These are phyloP conservation scores for Tetragonisca angustula DNA, from an alignment of 2,888 invertebrate genomes.

Conservation along the genomic window DNA sequence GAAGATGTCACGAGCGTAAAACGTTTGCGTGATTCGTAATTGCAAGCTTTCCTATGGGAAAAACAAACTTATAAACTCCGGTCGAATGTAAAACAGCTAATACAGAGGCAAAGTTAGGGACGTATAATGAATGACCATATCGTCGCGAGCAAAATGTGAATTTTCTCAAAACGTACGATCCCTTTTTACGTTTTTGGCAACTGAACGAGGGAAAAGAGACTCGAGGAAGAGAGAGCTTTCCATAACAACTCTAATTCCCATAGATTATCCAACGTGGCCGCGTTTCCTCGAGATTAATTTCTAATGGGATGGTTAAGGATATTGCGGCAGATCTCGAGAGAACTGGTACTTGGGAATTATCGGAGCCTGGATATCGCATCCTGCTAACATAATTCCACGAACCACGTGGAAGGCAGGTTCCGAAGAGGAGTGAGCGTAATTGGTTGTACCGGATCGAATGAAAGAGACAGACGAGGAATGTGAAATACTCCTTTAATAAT, in stretches of 20 bases:
- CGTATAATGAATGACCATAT: conserved; percentile 15
- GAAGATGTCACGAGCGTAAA: neutral
- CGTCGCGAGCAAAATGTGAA: conserved; percentile 15
- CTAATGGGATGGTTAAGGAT: neutral
- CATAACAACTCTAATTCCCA: neutral
- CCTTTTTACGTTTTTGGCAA: neutral
- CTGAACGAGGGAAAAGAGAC: no score
- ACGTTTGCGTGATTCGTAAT: neutral
- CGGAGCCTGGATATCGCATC: conserved; percentile 17
- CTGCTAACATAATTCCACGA: conserved; percentile 19
- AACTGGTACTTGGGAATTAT: conserved; percentile 11
- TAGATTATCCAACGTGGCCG: conserved; percentile 6
- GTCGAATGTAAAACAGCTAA: conserved; percentile 2
- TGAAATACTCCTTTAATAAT: conserved; percentile 74
- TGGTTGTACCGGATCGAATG: conserved; percentile 22
- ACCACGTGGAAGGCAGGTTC: neutral
- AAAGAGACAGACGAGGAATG: conserved; percentile 27
- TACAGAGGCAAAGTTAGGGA: conserved; percentile 27
- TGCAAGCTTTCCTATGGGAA: conserved; percentile 8
- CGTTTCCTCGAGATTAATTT: conserved; percentile 23
- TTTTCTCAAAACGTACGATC: neutral
- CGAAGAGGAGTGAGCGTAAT: neutral
- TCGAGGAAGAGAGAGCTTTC: neutral
- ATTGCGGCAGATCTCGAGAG: conserved; percentile 9
- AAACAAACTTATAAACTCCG: conserved; percentile 21